phyloP scores from a whole-genome alignment of 2,797 vertebrate genomes.

The Arctocebus calabarensis region DNA sequence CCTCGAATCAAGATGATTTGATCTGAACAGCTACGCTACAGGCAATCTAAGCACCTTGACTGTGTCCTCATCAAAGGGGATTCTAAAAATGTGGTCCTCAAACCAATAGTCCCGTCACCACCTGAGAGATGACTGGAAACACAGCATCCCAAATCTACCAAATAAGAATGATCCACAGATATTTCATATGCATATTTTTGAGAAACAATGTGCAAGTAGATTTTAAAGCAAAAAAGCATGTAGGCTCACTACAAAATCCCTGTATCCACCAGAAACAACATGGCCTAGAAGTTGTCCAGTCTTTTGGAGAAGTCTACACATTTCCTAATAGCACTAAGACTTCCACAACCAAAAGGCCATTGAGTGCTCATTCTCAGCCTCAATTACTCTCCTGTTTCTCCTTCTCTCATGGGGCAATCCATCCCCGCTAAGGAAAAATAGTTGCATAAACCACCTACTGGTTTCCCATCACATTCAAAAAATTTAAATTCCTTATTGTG shows the following conservation, averaged over 20 bases:
- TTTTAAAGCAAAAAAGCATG: not conserved
- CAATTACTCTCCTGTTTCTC: not conserved
- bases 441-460: not conserved
- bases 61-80: not conserved
- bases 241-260: not conserved
- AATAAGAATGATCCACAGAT: not conserved
- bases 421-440: not conserved
- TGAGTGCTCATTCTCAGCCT: not conserved
- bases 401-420: not conserved
- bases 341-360: not conserved
- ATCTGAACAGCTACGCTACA: not conserved
- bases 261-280: constrained; percentile 8
- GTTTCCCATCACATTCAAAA: not conserved
- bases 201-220: not conserved
- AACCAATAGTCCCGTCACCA: not conserved
- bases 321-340: not conserved
- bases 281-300: not conserved
- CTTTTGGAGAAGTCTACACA: not conserved
- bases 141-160: not conserved
- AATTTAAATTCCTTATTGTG: not conserved
- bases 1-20: not conserved
- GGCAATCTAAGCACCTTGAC: not conserved
- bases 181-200: not conserved
- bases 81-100: constrained; percentile 1
- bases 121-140: not conserved